These are phyloP conservation scores for Simalia tracyae DNA, from an alignment of 2,797 vertebrate genomes.

Conservation along the genomic window DNA sequence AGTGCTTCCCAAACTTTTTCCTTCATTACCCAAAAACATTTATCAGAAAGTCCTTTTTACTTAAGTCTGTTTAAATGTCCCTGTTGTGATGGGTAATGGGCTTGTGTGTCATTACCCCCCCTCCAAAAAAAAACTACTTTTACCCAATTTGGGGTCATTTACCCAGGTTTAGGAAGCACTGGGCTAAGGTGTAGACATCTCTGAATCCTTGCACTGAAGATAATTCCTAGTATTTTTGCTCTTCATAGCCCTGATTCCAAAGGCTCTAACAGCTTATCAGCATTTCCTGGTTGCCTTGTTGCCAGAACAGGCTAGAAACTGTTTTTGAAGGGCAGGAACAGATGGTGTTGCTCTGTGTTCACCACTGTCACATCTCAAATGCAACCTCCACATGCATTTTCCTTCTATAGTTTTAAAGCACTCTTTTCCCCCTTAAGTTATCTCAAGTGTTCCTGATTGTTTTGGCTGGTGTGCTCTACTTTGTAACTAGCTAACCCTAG, in stretches of 20 bases:
- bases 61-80: too few relatives aligned
- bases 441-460: background rate
- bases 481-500: background rate
- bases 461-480: background rate
- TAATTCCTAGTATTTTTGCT: background rate
- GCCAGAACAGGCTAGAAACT: background rate
- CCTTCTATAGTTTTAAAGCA: background rate
- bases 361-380: background rate
- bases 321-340: background rate
- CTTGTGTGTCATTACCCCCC: too few relatives aligned
- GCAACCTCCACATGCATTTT: background rate
- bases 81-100: too few relatives aligned
- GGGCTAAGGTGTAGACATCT: background rate
- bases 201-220: background rate
- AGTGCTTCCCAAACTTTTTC: too few relatives aligned
- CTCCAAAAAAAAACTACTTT: too few relatives aligned
- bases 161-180: too few relatives aligned
- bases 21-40: too few relatives aligned
- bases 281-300: background rate
- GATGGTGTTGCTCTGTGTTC: background rate
- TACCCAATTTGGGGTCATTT: too few relatives aligned
- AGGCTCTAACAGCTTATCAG: background rate
- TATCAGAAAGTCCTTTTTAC: too few relatives aligned
- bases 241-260: background rate
- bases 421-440: background rate